Conservation (phyloP, 1,140 invertebrate genomes). For the Scylla paramamosain region DNA sequence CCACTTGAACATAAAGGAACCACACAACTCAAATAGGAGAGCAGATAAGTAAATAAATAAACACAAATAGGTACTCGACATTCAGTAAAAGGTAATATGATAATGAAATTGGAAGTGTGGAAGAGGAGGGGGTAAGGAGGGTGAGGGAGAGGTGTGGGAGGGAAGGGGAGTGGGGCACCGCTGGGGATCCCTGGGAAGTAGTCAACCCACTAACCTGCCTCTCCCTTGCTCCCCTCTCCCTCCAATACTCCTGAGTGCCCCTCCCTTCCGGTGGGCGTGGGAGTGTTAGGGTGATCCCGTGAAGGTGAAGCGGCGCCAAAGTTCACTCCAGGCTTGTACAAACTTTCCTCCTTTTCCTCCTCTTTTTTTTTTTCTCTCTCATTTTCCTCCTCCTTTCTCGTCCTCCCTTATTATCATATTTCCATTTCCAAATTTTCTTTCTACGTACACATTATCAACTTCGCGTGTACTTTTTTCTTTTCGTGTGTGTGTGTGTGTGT, state of each 20-base stretch:
- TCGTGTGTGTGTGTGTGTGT: neutral
- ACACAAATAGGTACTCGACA: neutral
- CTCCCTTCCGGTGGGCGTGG: constrained; percentile 16
- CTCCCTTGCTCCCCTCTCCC: neutral
- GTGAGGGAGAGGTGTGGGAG: neutral
- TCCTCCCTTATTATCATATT: neutral
- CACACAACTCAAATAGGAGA: neutral
- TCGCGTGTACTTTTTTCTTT: neutral
- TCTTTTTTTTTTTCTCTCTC: neutral
- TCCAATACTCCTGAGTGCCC: neutral
- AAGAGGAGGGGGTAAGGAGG: neutral
- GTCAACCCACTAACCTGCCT: constrained; percentile 24
- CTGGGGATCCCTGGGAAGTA: constrained; percentile 4
- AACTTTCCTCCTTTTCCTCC: neutral
- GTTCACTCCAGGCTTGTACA: neutral
- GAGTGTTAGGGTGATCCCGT: neutral
- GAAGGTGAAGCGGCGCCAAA: neutral
- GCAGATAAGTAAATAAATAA: no score
- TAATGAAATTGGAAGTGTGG: constrained; percentile 3
- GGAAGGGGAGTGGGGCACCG: neutral
- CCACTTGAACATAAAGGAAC: neutral
- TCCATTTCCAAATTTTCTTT: neutral
- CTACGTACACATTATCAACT: neutral
- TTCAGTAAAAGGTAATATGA: neutral
- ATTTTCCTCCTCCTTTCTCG: neutral